A percentile compares a stretch with the other conserved stretches of the same genome.
Evolutionary conservation across 2,797 vertebrate species (phyloP).

Genomic region (Chelmon rostratus): DNA sequence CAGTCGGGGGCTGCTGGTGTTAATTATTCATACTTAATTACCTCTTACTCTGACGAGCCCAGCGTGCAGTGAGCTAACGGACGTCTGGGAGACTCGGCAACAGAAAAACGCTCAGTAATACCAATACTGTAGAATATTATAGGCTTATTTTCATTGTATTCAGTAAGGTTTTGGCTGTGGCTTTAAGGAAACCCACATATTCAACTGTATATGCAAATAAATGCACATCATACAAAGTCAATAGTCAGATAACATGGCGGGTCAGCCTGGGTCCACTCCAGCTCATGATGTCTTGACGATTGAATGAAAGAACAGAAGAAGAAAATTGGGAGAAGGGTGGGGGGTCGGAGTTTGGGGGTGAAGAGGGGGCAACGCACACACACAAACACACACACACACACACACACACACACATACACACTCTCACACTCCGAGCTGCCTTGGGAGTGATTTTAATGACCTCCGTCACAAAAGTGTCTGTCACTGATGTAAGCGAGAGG

Average conservation of each 20-base stretch:
- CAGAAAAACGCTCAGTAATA: slow-evolving; percentile 46
- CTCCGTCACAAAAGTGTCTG: slow-evolving; percentile 85
- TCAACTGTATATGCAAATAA: slow-evolving; percentile 41
- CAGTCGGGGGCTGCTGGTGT: slow-evolving; percentile 80
- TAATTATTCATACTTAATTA: slow-evolving; percentile 92
- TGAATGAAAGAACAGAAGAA: slow-evolving; percentile 69
- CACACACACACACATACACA: slow-evolving; percentile 46
- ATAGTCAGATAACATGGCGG: slow-evolving; percentile 45
- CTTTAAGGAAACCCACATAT: slow-evolving; percentile 28
- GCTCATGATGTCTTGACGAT: slow-evolving; percentile 72
- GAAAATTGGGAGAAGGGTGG: slow-evolving; percentile 62
- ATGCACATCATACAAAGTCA: slow-evolving; percentile 30
- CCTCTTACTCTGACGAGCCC: slow-evolving; percentile 79
- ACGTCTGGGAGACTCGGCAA: slow-evolving; percentile 67
- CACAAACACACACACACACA: slow-evolving; percentile 50
- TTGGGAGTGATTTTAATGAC: slow-evolving; percentile 90
- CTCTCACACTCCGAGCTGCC: slow-evolving; percentile 80
- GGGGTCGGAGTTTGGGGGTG: slow-evolving; percentile 42
- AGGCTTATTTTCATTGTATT: slow-evolving; percentile 20
- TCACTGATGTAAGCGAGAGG: slow-evolving; percentile 80
- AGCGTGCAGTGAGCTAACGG: slow-evolving; percentile 66
- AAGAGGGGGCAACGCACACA: slow-evolving; percentile 52
- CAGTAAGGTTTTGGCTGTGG: neutral
- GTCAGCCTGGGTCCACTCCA: slow-evolving; percentile 59
- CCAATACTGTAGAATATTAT: slow-evolving; percentile 33